Conservation (phyloP, 1,140 invertebrate genomes). For the Drosophila ercepeae region DNA sequence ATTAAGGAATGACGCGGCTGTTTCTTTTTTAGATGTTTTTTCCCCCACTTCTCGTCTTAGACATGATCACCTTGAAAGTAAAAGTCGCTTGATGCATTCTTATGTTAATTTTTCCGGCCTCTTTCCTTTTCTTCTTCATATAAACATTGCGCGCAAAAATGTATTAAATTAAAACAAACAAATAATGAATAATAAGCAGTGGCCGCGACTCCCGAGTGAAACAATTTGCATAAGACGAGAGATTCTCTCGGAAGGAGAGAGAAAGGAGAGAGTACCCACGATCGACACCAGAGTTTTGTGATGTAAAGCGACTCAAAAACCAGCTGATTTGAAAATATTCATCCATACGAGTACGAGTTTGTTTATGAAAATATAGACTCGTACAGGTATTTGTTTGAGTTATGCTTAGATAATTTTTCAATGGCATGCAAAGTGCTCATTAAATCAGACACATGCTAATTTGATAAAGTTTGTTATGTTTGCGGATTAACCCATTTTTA, state of each 20-base stretch:
- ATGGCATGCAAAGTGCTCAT: conserved; percentile 76
- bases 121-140: conserved; percentile 28
- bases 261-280: neutral
- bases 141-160: conserved; percentile 69
- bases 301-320: conserved; percentile 23
- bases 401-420: conserved; percentile 78
- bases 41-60: conserved; percentile 8
- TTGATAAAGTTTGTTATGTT: conserved; percentile 53
- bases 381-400: conserved; percentile 19
- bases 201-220: conserved; percentile 55
- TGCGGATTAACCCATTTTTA: conserved; percentile 22
- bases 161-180: conserved; percentile 82
- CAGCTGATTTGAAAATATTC: conserved; percentile 50
- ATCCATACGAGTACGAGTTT: neutral
- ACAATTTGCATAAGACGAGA: conserved; percentile 67
- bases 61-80: conserved; percentile 79
- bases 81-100: conserved; percentile 75
- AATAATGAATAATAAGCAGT: conserved; percentile 78
- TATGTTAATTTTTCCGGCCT: conserved; percentile 61
- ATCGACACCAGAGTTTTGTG: conserved; percentile 35
- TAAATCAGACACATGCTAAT: conserved; percentile 69
- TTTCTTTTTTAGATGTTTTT: conserved; percentile 15
- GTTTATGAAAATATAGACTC: too few species aligned
- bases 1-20: conserved; percentile 61
- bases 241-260: neutral